Evolutionary conservation across 2,797 vertebrate genomes (phyloP), one percentile per base, ranked within the genome.

Genomic region (Microctenopoma steveboyesi): DNA sequence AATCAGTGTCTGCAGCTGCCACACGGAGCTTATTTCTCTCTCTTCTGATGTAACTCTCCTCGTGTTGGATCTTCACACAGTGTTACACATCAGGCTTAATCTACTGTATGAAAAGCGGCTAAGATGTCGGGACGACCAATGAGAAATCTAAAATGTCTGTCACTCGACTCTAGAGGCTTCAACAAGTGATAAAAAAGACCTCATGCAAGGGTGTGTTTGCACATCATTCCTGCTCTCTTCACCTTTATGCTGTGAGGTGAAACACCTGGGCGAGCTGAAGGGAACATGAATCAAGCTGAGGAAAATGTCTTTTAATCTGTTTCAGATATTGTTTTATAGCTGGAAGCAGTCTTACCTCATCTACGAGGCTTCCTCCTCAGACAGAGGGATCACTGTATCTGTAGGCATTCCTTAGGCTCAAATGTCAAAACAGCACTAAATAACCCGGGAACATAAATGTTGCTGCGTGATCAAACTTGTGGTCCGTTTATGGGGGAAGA

Each of bases 311-410:
- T 93, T 94, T 92, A 94, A 94, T 93, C 88, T 92, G 87, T 89
- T 90, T 91, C 88, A 94, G 93, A 93, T 94, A 92, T 87, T 83
- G 91, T 95, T 95, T 94, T 92, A 93, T 94, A 91, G 93, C 94
- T 93, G 80, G 92, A 69, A 94, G 94, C 92, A 76, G 68, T 92
- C 88, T 94, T 93, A 94, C 92, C 88, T 94, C 93, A 93, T 92
- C 92, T 84, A n/a, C 74, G 87, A 86, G 74, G 85, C 85, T 92
- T 89, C 88, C 84, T 86, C 77, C 70, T 78, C 87, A 90, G 74
- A 89, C 88, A 89, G 82, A 87, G 82, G 79, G 87, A 88, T 90
- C 81, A 86, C 72, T 90, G 87, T 91, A 88, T 93, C 90, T 89
- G 75, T 71, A 89, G 87, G 90, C 88, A 90, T 93, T 92, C 91